Evolutionary conservation across 2,113 vertebrate genomes (phyloP).

Genomic region (human): GRCh38 chr2:1571001-1571500

Average conservation of each 20-base stretch:
- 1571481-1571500: background rate
- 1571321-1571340: background rate
- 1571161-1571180: background rate
- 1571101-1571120: background rate
- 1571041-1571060: too few relatives aligned
- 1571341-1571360: background rate
- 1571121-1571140: background rate
- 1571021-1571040: too few relatives aligned
- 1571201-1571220: background rate
- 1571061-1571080: too few relatives aligned
- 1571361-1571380: background rate
- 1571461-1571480: background rate
- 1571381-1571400: background rate
- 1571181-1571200: background rate
- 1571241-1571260: background rate
- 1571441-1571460: background rate
- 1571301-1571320: background rate
- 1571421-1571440: background rate
- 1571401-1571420: background rate
- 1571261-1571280: background rate
- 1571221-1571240: background rate
- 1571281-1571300: background rate
- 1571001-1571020: too few relatives aligned
- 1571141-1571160: background rate
- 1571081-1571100: background rate